A percentile compares a stretch with the other conserved stretches of the same genome.
Evolutionary conservation across 2,113 vertebrate species (phyloP).

Genomic region (Columbina picui): DNA sequence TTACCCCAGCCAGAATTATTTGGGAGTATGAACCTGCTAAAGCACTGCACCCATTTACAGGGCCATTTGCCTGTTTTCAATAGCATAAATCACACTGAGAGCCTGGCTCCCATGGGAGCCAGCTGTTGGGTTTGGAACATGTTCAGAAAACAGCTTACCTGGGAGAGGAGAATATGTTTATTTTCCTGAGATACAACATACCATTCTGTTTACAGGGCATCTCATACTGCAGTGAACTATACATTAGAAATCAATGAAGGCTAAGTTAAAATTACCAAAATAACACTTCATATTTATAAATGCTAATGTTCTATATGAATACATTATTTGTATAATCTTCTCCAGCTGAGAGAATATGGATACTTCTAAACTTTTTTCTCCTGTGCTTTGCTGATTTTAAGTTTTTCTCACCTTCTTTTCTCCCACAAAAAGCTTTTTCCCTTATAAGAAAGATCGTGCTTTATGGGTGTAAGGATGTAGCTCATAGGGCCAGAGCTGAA

Average conservation of each 20-base stretch:
- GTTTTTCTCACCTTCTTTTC: background rate
- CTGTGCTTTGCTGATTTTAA: background rate
- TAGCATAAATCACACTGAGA: background rate
- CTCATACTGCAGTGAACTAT: background rate
- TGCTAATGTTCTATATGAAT: background rate
- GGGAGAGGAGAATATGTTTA: background rate
- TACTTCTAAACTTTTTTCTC: background rate
- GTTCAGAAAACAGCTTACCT: slow-evolving; percentile 9
- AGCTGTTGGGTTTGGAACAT: background rate
- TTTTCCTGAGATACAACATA: background rate
- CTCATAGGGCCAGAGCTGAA: background rate
- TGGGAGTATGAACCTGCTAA: background rate
- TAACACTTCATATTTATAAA: background rate
- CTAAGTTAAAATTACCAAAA: background rate
- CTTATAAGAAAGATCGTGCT: background rate
- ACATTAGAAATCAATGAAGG: background rate
- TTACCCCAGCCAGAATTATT: background rate
- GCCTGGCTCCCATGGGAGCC: background rate
- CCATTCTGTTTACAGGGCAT: background rate
- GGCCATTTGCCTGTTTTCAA: background rate
- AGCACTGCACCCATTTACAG: background rate
- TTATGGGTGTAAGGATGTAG: background rate
- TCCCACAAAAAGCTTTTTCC: background rate
- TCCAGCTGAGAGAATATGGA: background rate
- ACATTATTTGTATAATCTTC: background rate